Evolutionary conservation across 2,113 vertebrate species (phyloP), one percentile per base, ranked within the genome.

Genomic region (Ondatra zibethicus): DNA sequence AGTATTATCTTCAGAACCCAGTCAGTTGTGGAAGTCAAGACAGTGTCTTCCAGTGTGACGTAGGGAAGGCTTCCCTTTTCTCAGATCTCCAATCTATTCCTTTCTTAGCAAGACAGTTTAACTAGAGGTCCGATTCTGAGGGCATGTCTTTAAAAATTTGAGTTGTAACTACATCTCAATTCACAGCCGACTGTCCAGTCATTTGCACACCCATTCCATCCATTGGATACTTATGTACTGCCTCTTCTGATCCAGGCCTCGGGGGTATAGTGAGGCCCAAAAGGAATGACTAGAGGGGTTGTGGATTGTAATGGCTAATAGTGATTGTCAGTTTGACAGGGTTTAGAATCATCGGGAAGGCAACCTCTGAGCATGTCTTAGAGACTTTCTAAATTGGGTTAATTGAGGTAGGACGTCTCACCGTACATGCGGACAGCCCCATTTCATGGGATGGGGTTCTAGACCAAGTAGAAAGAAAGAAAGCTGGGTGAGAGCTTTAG

Each of bases 21-120:
- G 99, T 98, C 99, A 99, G 98, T 92, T 99, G 98, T 99, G 99
- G 98, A 99, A 99, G 98, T 99, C 99, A 95, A 99, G 99, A 98
- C 99, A 99, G 97, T 27, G 55, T 39, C 47, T 39, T 52, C 25
- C 75, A 76, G 31, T 45, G 58, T 76, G 75, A 91, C 66, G 81
- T 91, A 68, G 19, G 25, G 73, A 90, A 81, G 5, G 58, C 47
- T 2, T 70, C 52, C n/a, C 27, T 9, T 45, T 31, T 66, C 66
- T 50, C 63, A 63, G 66, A 66, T n/a, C 13, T 77, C 16, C 50
- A 63, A 47, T 63, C 76, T 52, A 29, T 52, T 55, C 11, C n/a
- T 89, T 55, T 92, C 76, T 61, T 73, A 89, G 39, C 3, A 21
- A 80, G 47, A 45, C 10, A 9, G 23, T 31, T 61, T 36, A 61